phyloP scores from a whole-genome alignment of 2,113 vertebrate genomes.

The Brachionichthys hirsutus region DNA sequence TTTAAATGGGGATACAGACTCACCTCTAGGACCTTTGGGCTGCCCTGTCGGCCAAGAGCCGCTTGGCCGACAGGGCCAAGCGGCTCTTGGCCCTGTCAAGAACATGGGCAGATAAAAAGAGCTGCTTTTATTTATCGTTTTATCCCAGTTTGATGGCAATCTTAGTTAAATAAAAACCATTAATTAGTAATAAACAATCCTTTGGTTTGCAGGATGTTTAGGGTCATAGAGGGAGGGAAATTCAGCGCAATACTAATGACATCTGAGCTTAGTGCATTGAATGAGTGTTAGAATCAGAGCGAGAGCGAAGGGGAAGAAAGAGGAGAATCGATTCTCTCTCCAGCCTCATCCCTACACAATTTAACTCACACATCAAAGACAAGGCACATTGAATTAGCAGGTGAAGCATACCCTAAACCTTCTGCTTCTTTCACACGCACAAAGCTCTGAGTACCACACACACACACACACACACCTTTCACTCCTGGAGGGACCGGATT shows the following conservation, averaged over 20 bases:
- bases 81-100: slow-evolving; percentile 83
- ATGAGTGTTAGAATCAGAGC: neutral
- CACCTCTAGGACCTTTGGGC: slow-evolving; percentile 91
- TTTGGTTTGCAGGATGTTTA: too few species aligned
- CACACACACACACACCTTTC: slow-evolving; percentile 19
- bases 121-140: too few species aligned
- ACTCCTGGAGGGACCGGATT: slow-evolving; percentile 23
- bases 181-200: too few species aligned
- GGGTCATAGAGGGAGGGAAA: neutral
- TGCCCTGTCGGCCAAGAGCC: slow-evolving; percentile 92
- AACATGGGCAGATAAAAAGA: too few species aligned
- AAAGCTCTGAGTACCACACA: slow-evolving; percentile 28
- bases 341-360: slow-evolving; percentile 20
- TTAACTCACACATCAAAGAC: slow-evolving; percentile 55
- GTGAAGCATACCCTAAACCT: slow-evolving; percentile 41
- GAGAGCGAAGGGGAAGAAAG: slow-evolving; percentile 6
- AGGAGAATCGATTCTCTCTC: slow-evolving; percentile 48
- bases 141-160: too few species aligned
- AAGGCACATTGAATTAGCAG: slow-evolving; percentile 48
- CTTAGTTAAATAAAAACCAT: too few species aligned
- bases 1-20: slow-evolving; percentile 29
- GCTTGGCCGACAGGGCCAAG: slow-evolving; percentile 94
- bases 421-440: slow-evolving; percentile 21
- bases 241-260: neutral
- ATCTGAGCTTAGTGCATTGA: slow-evolving; percentile 2